phyloP scores from a whole-genome alignment of 2,113 vertebrate genomes.

The Phocoena sinus region DNA sequence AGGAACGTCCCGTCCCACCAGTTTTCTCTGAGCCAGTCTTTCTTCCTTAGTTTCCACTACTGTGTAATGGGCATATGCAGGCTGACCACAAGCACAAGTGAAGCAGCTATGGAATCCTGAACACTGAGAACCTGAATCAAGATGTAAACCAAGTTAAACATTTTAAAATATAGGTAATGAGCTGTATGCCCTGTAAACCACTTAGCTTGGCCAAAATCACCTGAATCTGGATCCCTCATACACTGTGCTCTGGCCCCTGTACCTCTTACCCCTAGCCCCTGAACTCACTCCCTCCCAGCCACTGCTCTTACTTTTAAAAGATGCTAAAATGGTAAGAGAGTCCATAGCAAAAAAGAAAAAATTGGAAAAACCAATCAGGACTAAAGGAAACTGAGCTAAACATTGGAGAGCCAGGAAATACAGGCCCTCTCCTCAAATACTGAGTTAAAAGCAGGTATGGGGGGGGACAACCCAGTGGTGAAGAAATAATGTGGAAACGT shows the following conservation, averaged over 20 bases:
- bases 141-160: not conserved
- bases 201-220: not conserved
- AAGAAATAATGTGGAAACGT: not conserved
- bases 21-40: constrained; percentile 83
- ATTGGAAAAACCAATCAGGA: not conserved
- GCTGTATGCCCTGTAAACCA: not conserved
- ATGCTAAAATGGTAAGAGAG: not conserved
- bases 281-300: not conserved
- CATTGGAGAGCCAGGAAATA: not conserved
- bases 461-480: not conserved
- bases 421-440: not conserved
- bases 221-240: not conserved
- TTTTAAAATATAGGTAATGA: not conserved
- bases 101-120: constrained; percentile 88
- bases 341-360: not conserved
- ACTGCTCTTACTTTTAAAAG: not conserved
- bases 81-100: constrained; percentile 90
- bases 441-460: not conserved
- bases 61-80: constrained; percentile 85
- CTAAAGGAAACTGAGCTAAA: not conserved
- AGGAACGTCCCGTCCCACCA: constrained; percentile 86
- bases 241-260: not conserved
- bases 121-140: constrained; percentile 85
- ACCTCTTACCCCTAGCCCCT: not conserved
- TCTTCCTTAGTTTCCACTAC: constrained; percentile 90